Conservation (phyloP, 2,888 invertebrate species). For the Isotomurus palustris region DNA sequence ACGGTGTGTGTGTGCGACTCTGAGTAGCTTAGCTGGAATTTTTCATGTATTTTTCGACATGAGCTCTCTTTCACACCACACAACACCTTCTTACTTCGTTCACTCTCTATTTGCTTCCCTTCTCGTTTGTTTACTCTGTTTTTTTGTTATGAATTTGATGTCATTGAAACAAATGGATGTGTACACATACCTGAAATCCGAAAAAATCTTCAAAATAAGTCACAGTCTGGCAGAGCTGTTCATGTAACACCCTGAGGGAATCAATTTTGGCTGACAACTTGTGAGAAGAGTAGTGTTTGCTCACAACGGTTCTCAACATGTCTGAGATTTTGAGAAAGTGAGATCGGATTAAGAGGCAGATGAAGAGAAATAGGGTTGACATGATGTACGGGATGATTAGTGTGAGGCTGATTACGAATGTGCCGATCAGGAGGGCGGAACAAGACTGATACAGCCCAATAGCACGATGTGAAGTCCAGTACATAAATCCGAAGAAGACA, state of each 20-base stretch:
- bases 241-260: constrained; percentile 36
- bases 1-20: too few species aligned
- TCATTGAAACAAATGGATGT: too few species aligned
- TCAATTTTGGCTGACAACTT: constrained; percentile 37
- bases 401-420: constrained; percentile 24
- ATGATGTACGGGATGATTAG: constrained; percentile 33
- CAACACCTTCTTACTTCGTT: too few species aligned
- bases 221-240: constrained; percentile 38
- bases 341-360: constrained; percentile 37
- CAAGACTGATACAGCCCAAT: constrained; percentile 25
- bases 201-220: constrained; percentile 40
- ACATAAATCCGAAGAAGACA: constrained; percentile 20
- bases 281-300: constrained; percentile 17
- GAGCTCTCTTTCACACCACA: too few species aligned
- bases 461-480: constrained; percentile 11
- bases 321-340: constrained; percentile 39
- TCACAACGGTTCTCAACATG: constrained; percentile 32
- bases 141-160: too few species aligned
- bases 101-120: too few species aligned
- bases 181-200: constrained; percentile 30
- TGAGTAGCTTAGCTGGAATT: too few species aligned
- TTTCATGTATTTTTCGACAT: too few species aligned
- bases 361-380: constrained; percentile 36
- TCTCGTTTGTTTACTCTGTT: too few species aligned
- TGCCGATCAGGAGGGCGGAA: constrained; percentile 21